Evolutionary conservation across 2,888 invertebrate species (phyloP), one percentile per base, ranked within the genome.

Genomic region (Anoplius nigerrimus): DNA sequence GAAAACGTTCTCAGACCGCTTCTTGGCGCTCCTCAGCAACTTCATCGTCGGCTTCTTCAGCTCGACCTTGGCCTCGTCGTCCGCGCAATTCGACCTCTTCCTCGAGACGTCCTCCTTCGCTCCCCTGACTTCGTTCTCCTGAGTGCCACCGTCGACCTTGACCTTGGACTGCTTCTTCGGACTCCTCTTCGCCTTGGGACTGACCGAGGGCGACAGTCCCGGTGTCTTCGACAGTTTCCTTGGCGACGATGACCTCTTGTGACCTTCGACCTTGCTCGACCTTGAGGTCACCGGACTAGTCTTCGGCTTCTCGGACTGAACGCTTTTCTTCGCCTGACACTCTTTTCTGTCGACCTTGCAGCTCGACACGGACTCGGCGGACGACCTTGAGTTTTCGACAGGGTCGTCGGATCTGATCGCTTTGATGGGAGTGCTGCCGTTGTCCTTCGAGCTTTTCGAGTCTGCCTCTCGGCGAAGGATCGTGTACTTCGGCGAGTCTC

Each of bases 401-500:
- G 34, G 11, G 1, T 48, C 48, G 48, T 18, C 13, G 48, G 2
- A 4, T 18, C 16, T 42, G 4, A 5, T 16, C 1, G 16, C 16
- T 0, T 5, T 8, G 11, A 16, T 16, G 16, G 3, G 1, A 5
- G 16, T 16, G 48, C 11, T 8, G 2, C 18, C 13, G 13, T 4
- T 18, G 48, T 48, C 48, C 13, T 48, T 18, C n/a, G 55, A 20
- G 11, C 1, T 2, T 5, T 22, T 52, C 11, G 22, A 13, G 51
- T 54, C 42, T 21, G n/a, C 8, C 1, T 63, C 58, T n/a, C 62
- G 54, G 20, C 57, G 55, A n/a, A 72, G 64, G 22, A 74, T 71
- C 43, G 67, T 71, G 56, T 71, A 78, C 58, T 67, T 73, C 48
- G 72, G 65, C n/a, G 48, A 52, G 15, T 70, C 57, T 27, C 62